Evolutionary conservation across 2,113 vertebrate genomes (phyloP).

Genomic region (Nothobranchius furzeri): DNA sequence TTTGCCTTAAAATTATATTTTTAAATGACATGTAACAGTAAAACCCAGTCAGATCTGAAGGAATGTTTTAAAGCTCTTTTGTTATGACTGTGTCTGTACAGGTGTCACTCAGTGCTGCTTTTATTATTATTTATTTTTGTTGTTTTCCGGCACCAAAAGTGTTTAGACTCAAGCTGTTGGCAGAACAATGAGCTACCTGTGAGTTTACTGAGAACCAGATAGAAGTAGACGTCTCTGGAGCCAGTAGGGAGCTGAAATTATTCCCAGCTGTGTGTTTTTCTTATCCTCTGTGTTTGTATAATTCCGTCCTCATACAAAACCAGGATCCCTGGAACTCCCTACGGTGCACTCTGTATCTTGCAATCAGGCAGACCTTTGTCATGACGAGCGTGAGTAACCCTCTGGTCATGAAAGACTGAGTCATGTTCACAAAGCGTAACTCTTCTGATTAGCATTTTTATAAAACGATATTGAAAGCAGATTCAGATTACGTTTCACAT

Average conservation of each 20-base stretch:
- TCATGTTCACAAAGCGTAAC: conserved; percentile 36
- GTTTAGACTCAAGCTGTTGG: conserved; percentile 19
- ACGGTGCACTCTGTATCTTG: conserved; percentile 34
- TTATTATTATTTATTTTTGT: conserved; percentile 2
- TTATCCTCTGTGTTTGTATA: conserved; percentile 51
- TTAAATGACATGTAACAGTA: background rate
- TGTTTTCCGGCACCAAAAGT: conserved; percentile 11
- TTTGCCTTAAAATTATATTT: background rate
- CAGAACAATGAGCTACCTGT: conserved; percentile 31
- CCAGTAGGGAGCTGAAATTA: conserved; percentile 48
- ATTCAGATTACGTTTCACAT: conserved; percentile 15
- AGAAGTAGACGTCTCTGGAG: conserved; percentile 42
- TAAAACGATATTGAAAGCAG: conserved; percentile 23
- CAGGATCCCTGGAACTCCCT: conserved; percentile 41
- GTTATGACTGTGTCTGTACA: background rate
- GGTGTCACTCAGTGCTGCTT: conserved; percentile 19
- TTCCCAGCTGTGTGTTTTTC: conserved; percentile 40
- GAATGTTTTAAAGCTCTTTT: conserved; percentile 4
- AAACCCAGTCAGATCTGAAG: conserved; percentile 10
- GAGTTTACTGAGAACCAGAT: conserved; percentile 55
- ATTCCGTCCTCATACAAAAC: conserved; percentile 44
- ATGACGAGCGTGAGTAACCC: conserved; percentile 48
- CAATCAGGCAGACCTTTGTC: conserved; percentile 59
- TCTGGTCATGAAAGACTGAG: conserved; percentile 41
- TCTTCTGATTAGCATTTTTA: conserved; percentile 50